These are phyloP conservation scores for Musca vetustissima DNA, from an alignment of 1,140 invertebrate genomes.

Conservation along the genomic window DNA sequence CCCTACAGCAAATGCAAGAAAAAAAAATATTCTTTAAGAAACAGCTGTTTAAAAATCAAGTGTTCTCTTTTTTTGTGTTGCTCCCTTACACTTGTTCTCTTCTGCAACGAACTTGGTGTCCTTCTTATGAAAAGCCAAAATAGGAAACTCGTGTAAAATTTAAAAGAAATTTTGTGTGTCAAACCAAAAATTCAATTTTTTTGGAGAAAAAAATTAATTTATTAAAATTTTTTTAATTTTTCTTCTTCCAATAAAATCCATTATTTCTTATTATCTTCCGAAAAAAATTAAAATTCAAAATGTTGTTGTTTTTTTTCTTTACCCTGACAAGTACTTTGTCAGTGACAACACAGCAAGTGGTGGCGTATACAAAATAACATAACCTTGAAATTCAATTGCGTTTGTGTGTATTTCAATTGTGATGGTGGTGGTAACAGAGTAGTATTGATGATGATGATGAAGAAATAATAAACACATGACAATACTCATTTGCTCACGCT, in stretches of 20 bases:
- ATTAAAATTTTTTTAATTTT: no score
- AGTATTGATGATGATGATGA: not conserved
- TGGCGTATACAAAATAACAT: not conserved
- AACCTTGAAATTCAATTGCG: constrained; percentile 20
- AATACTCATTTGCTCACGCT: not conserved
- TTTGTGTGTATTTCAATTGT: not conserved
- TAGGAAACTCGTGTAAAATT: not conserved
- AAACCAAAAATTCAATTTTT: no score
- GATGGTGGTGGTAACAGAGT: not conserved
- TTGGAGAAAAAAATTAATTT: no score
- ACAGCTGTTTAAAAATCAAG: not conserved
- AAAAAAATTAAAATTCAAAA: not conserved
- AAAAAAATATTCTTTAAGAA: not conserved
- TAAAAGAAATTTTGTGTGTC: not conserved
- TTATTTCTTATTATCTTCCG: not conserved
- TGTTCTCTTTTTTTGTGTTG: no score
- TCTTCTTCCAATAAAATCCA: no score
- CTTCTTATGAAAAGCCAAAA: not conserved
- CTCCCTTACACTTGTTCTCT: not conserved
- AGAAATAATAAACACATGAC: not conserved
- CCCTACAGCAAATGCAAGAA: no score
- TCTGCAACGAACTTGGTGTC: not conserved
- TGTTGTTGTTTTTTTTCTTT: not conserved
- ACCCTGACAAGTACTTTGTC: not conserved
- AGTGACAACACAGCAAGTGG: not conserved